Conservation (phyloP, 2,113 vertebrate species). For the Phalacrocorax brasilianus region DNA sequence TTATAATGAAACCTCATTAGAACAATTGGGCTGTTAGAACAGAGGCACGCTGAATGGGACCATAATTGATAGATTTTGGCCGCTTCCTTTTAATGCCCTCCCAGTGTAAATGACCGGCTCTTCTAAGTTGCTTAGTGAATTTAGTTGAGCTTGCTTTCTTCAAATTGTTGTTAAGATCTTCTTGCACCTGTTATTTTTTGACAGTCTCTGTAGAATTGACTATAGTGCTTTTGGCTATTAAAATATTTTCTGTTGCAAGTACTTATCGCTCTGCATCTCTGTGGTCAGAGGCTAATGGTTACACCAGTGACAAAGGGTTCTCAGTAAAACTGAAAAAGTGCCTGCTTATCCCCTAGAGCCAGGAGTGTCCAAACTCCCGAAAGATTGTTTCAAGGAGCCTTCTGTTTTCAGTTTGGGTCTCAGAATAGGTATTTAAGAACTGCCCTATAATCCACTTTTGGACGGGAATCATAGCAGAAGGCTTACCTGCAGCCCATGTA, state of each 20-base stretch:
- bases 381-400: not conserved
- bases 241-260: not conserved
- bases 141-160: not conserved
- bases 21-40: not conserved
- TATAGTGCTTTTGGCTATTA: not conserved
- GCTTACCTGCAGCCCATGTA: not conserved
- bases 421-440: not conserved
- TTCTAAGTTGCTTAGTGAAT: not conserved
- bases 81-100: not conserved
- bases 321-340: not conserved
- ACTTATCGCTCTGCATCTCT: not conserved
- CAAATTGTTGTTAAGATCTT: not conserved
- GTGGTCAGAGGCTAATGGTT: not conserved
- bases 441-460: not conserved
- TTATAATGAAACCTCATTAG: not conserved
- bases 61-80: not conserved
- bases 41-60: not conserved
- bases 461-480: not conserved
- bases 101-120: not conserved
- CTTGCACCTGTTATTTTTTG: not conserved
- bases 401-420: not conserved
- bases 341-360: not conserved
- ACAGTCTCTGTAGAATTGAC: not conserved
- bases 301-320: not conserved
- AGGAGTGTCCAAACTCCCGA: not conserved